Base-by-base conservation (phyloP, 1,140 invertebrate species). In the Drosophila ogumai region DNA sequence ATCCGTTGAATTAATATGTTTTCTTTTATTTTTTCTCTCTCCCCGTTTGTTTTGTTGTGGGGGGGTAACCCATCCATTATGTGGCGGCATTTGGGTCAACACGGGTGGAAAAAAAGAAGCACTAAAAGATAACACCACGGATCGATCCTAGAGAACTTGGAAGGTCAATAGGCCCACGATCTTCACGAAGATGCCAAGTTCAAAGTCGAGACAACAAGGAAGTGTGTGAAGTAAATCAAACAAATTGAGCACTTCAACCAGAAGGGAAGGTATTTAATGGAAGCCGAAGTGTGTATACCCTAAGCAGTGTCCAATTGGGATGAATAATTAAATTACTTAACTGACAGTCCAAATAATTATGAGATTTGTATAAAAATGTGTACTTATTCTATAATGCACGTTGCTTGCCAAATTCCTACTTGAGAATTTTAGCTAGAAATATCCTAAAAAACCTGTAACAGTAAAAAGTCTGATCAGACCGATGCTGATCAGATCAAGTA, bases 161-260 rank as follows among this genome's bases (percentile, higher is more conserved):
- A 74, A 74, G 72, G 78, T 76, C 72, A 76, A 64, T n/a, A 55
- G 57, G 50, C 60, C 56, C 68, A 71, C 67, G 69, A 73, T 73
- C 46, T 64, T 44, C 50, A 15, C 25, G 66, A 41, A 49, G 54
- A 72, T 72, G 56, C 49, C 73, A 84, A 85, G 81, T 84, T 85
- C 81, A 84, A 85, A 74, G 81, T 63, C 81, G 56, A 76, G 59
- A 47, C 34, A 75, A 79, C 47, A 75, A 66, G 67, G 79, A 81
- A 81, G 67, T 81, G 65, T 59, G 52, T 25, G 36, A 72, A 72
- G 52, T 72, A 50, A 64, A 56, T 49, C 56, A 61, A 66, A 76
- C 43, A 63, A 31, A 76, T 60, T 49, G 38, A 17, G 38, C 28
- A 73, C 64, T 47, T 46, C 50, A n/a, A 34, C 41, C 52, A 52